A percentile compares a stretch with the other conserved stretches of the same genome.
Conservation (phyloP, 2,888 invertebrate species). For the Alloplasta piceator region DNA sequence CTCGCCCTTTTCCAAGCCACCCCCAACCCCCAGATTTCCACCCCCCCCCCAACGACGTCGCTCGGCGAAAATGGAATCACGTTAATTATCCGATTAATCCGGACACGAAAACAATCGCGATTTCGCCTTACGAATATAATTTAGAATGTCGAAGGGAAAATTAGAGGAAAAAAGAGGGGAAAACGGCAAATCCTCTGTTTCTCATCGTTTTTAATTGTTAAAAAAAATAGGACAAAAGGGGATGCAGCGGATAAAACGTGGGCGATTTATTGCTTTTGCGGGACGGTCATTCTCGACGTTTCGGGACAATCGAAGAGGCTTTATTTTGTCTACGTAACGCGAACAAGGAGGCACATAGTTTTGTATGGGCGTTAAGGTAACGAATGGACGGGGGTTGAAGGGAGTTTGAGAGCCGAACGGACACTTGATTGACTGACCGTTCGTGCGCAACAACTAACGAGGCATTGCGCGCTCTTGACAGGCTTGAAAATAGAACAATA, state of each 20-base stretch:
- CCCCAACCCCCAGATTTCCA: background rate
- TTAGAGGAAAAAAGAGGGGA: background rate
- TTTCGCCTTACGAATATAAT: background rate
- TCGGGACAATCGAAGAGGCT: slow-evolving; percentile 53
- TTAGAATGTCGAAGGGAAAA: background rate
- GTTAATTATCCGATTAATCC: slow-evolving; percentile 52
- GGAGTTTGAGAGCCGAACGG: slow-evolving; percentile 42
- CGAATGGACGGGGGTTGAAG: slow-evolving; percentile 37
- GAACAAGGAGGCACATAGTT: slow-evolving; percentile 10
- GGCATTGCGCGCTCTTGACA: slow-evolving; percentile 62
- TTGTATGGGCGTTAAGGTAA: slow-evolving; percentile 20
- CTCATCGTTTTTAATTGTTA: background rate
- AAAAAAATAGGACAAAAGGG: background rate
- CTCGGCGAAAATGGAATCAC: slow-evolving; percentile 24
- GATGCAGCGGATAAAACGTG: background rate
- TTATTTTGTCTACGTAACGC: slow-evolving; percentile 48
- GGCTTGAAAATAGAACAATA: slow-evolving; percentile 62
- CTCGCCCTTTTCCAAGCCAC: slow-evolving; percentile 4
- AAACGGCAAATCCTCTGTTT: slow-evolving; percentile 1
- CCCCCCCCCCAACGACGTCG: background rate
- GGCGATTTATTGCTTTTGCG: slow-evolving; percentile 45
- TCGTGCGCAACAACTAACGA: slow-evolving; percentile 60
- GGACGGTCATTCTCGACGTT: slow-evolving; percentile 31
- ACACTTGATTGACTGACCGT: slow-evolving; percentile 62
- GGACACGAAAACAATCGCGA: slow-evolving; percentile 12